Evolutionary conservation across 2,113 vertebrate species (phyloP).

Genomic region (Ophiodon elongatus): DNA sequence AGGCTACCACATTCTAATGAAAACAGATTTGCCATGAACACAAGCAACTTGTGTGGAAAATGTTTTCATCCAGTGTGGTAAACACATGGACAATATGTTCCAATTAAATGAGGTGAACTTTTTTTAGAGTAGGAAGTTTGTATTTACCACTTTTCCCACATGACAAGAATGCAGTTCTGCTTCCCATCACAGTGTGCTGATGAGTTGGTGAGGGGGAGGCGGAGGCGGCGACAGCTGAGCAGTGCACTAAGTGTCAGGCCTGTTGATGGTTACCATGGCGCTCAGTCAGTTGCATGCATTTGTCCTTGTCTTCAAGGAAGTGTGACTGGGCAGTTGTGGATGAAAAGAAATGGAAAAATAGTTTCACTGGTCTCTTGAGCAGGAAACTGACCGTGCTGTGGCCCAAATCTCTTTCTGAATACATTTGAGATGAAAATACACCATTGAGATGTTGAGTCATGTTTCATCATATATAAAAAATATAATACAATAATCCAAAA

Average conservation of each 20-base stretch:
- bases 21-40: not conserved
- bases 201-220: slow-evolving; percentile 58
- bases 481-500: too few relatives aligned
- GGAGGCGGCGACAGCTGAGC: slow-evolving; percentile 72
- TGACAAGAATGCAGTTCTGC: not conserved
- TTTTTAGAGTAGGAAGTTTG: slow-evolving; percentile 1
- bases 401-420: not conserved
- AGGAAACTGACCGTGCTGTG: not conserved
- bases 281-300: slow-evolving; percentile 57
- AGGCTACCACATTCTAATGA: not conserved
- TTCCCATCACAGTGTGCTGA: slow-evolving; percentile 47
- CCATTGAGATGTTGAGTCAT: not conserved
- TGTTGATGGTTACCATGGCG: slow-evolving; percentile 79
- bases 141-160: not conserved
- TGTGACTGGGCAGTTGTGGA: not conserved
- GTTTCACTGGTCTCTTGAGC: not conserved
- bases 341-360: not conserved
- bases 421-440: too few relatives aligned
- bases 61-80: not conserved
- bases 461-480: too few relatives aligned
- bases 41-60: not conserved
- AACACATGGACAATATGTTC: not conserved
- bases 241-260: slow-evolving; percentile 62
- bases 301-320: slow-evolving; percentile 23
- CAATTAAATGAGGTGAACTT: too few relatives aligned